Conservation (phyloP, 2,888 invertebrate genomes). For the Nephrotoma appendiculata region DNA sequence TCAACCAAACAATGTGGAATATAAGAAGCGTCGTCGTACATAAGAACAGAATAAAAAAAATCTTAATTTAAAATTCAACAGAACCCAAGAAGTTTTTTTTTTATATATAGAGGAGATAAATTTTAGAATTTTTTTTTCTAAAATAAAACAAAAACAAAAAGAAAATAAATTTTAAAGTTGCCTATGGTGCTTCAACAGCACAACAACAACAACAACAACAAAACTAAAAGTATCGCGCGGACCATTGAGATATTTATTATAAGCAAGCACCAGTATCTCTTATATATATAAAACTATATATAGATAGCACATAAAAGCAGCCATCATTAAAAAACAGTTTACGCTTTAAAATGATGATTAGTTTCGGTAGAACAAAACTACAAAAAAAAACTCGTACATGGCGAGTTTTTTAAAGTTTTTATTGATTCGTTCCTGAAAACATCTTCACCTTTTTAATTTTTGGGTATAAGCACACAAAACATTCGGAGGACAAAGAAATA, state of each 20-base stretch:
- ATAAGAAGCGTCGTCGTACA: not conserved
- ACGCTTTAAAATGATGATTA: slow-evolving; percentile 16
- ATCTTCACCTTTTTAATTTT: not conserved
- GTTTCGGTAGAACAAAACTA: slow-evolving; percentile 11
- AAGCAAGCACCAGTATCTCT: not conserved
- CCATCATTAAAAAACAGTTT: slow-evolving; percentile 16
- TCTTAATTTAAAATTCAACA: not conserved
- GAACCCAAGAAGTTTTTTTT: not conserved
- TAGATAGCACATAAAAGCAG: slow-evolving; percentile 9
- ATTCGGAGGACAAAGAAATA: not conserved
- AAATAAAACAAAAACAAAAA: not conserved
- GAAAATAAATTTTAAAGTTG: not conserved
- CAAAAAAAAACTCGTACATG: not conserved
- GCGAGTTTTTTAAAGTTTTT: not conserved
- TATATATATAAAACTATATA: not conserved
- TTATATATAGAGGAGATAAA: not conserved
- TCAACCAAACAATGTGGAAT: not conserved
- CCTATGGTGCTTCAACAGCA: not conserved
- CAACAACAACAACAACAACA: not conserved
- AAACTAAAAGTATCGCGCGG: not conserved
- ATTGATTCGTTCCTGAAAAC: not conserved
- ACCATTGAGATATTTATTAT: slow-evolving; percentile 3
- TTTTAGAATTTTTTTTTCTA: not conserved
- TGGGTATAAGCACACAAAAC: not conserved
- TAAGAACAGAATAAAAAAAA: not conserved